Evolutionary conservation across 2,797 vertebrate genomes (phyloP).

Genomic region (Phataginus tetradactyla): DNA sequence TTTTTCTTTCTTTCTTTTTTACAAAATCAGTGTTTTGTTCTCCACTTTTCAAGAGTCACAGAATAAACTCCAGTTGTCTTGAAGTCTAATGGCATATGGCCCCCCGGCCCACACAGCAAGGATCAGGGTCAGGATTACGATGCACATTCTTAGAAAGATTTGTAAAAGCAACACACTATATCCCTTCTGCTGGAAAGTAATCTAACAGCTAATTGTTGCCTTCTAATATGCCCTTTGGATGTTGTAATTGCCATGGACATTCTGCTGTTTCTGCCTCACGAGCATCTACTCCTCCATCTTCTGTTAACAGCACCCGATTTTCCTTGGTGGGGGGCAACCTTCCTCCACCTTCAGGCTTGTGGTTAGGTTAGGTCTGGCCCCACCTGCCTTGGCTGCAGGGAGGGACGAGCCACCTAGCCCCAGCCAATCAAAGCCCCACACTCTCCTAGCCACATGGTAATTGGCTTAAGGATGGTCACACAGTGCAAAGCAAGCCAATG

Average conservation of each 20-base stretch:
- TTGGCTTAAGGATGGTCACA: not conserved
- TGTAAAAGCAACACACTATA: not conserved
- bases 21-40: not conserved
- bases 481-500: not conserved
- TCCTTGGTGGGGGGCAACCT: not conserved
- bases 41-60: not conserved
- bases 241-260: not conserved
- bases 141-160: not conserved
- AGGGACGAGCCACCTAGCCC: not conserved
- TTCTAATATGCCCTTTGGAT: not conserved
- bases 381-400: too few species aligned
- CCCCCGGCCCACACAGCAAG: too few species aligned
- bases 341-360: not conserved
- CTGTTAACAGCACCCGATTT: not conserved
- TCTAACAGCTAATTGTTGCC: not conserved
- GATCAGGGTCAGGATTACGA: not conserved
- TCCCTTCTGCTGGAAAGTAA: not conserved
- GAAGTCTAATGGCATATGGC: not conserved
- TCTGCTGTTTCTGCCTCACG: not conserved
- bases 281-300: not conserved
- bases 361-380: not conserved
- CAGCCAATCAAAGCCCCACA: not conserved
- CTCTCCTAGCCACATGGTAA: not conserved
- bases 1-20: not conserved
- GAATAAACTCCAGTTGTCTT: not conserved